Evolutionary conservation across 2,888 invertebrate genomes (phyloP), one percentile per base, ranked within the genome.

Genomic region (Bembecia ichneumoniformis): DNA sequence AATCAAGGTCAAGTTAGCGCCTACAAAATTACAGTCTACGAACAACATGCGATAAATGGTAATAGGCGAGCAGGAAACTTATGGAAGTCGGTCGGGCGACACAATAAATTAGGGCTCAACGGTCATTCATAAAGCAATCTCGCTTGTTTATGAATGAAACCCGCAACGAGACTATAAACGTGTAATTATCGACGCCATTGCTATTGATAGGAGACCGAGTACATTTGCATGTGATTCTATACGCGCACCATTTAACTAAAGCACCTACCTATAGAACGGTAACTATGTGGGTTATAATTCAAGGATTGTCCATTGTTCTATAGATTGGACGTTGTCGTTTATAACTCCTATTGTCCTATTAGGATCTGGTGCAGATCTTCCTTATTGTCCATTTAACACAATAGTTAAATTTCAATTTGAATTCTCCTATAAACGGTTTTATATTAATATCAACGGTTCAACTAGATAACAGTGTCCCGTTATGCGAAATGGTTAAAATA

Each of bases 111-210:
- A 82, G 79, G 72, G 68, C 67, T 74, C 72, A 62, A 67, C 68
- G 64, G 72, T 72, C 84, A 86, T 86, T 84, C 84, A 86, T 79
- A 79, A 82, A 71, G 70, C 65, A 71, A 71, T 76, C 71, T 73
- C 62, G 71, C 71, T 77, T 75, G 75, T 78, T 86, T 83, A 82
- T 87, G 86, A 87, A 87, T 87, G 86, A 78, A 81, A 72, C 72
- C 63, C 66, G 66, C 69, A 68, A 58, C 63, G 58, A 61, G 63
- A 58, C 61, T 65, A 66, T 67, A 71, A 74, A 68, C 71, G 71
- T 72, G 70, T 77, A 79, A 83, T 82, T 82, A 80, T 72, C 67
- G 74, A 68, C 77, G 74, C 75, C 71, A 73, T 72, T 71, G 72
- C 73, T 62, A 66, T 71, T 68, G 75, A 71, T 72, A 72, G 70